Conservation (phyloP, 2,113 vertebrate species). For the Chloebia gouldiae region DNA sequence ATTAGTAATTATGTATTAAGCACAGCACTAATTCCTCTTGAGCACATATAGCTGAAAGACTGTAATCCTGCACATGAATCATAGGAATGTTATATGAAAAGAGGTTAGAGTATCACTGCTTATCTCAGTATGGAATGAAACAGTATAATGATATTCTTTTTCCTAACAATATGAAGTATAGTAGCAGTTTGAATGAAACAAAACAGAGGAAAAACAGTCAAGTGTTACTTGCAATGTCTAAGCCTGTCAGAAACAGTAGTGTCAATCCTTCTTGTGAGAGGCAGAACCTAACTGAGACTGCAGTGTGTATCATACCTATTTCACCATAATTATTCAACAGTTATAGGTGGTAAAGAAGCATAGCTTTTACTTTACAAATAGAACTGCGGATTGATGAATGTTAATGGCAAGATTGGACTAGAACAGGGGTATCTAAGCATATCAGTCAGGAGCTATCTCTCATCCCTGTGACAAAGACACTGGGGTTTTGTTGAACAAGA, state of each 20-base stretch:
- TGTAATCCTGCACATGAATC: not conserved
- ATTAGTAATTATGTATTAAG: constrained; percentile 40
- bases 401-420: not conserved
- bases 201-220: not conserved
- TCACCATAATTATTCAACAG: not conserved
- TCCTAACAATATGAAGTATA: not conserved
- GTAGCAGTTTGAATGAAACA: not conserved
- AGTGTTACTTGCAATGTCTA: not conserved
- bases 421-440: not conserved
- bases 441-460: not conserved
- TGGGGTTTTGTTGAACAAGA: not conserved
- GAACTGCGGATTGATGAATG: not conserved
- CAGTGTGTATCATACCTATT: not conserved
- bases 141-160: not conserved
- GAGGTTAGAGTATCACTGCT: not conserved
- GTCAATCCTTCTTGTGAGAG: not conserved
- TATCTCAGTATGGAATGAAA: not conserved
- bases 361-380: not conserved
- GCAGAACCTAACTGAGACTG: not conserved
- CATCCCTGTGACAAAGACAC: not conserved
- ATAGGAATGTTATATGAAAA: not conserved
- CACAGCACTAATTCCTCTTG: not conserved
- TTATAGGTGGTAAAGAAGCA: not conserved
- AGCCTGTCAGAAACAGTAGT: not conserved
- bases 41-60: not conserved